Evolutionary conservation across 1,140 invertebrate genomes (phyloP), one percentile per base, ranked within the genome.

Genomic region (Sycophaga agraensis): DNA sequence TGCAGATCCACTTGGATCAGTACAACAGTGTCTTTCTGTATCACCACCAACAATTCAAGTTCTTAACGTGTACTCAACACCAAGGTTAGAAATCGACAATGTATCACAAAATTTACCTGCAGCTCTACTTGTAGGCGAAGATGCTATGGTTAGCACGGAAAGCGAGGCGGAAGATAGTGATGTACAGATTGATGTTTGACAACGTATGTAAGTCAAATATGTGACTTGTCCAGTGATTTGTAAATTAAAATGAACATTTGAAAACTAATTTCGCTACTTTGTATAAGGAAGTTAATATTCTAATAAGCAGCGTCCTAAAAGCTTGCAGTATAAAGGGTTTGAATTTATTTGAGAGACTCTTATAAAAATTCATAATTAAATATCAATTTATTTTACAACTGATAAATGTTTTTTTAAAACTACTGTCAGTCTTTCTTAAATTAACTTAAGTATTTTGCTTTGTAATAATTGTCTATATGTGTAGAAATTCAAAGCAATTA

Each of bases 161-260:
- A 81, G 77, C 63, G 80, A 81, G 65, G 75, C 78, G 31, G 79
- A 81, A 37, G 80, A 81, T 21, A 82, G 79, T 64, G 81, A 82
- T 64, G 73, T 82, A 66, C 80, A 82, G 65, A 81, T 82, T 37
- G 80, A 82, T 56, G 78, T 81, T 64, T 82, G 78, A 82, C 75
- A 71, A 69, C 65, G 58, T 66, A 67, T 63, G 0, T 51, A 46
- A 63, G 19, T 42, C 37, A 12, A 4, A 28, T 9, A 34, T n/a
- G 56, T 22, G 11, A 56, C 43, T 28, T 35, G 34, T 58, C 48
- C 22, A 39, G 59, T 61, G 59, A 61, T 43, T 61, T 61, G 17
- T 48, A 53, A 16, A 49, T 59, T 45, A 45, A 53, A 51, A 45
- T 37, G 22, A 53, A 45, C 17, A 22, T 42, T 43, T 22, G 26